Conservation (phyloP, 1,140 invertebrate species). For the Maniola jurtina region DNA sequence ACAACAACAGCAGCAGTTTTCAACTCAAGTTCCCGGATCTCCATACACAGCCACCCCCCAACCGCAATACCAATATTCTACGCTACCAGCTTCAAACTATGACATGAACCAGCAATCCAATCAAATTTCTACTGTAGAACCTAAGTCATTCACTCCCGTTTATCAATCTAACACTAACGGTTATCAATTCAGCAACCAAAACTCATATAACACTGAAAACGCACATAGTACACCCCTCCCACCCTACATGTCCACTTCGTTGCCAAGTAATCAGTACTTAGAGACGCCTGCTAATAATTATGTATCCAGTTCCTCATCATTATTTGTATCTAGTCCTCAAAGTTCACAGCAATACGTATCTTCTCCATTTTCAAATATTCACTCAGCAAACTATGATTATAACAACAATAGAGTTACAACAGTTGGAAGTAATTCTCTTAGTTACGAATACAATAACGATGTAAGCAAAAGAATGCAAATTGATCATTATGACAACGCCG, state of each 20-base stretch:
- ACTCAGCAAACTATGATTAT: slow-evolving; percentile 56
- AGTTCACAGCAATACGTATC: slow-evolving; percentile 68
- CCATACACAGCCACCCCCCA: slow-evolving; percentile 67
- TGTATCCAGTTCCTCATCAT: slow-evolving; percentile 63
- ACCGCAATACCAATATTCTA: slow-evolving; percentile 63
- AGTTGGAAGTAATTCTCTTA: slow-evolving; percentile 41
- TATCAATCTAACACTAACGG: slow-evolving; percentile 51
- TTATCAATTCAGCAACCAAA: slow-evolving; percentile 54
- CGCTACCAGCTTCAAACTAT: slow-evolving; percentile 49
- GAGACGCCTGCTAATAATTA: slow-evolving; percentile 58
- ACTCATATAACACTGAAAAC: slow-evolving; percentile 47
- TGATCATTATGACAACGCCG: slow-evolving; percentile 73
- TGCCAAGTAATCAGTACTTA: slow-evolving; percentile 60
- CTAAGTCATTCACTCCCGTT: slow-evolving; percentile 50
- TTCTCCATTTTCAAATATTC: slow-evolving; percentile 54
- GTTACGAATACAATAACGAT: slow-evolving; percentile 47
- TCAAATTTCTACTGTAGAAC: slow-evolving; percentile 51
- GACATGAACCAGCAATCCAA: slow-evolving; percentile 55
- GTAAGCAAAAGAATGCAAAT: slow-evolving; percentile 63
- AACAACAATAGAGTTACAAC: slow-evolving; percentile 51
- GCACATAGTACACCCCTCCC: slow-evolving; percentile 59
- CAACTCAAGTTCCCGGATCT: slow-evolving; percentile 52
- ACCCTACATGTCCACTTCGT: slow-evolving; percentile 58
- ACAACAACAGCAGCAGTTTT: slow-evolving; percentile 48
- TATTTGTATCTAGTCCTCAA: slow-evolving; percentile 61